Evolutionary conservation across 2,888 invertebrate species (phyloP).

Genomic region (Sepiola atlantica): DNA sequence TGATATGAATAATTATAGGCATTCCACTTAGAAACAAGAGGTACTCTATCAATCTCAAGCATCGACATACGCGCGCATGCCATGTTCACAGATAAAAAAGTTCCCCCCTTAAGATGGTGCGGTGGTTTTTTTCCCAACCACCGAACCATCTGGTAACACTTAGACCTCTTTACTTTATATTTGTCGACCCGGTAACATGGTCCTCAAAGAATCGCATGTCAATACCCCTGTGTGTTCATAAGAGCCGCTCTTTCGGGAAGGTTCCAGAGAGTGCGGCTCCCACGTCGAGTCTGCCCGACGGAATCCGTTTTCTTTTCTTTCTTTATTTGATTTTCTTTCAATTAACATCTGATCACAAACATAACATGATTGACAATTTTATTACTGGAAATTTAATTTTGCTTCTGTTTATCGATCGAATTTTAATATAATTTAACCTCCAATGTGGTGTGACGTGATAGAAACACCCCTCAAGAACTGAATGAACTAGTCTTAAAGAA

Average conservation of each 20-base stretch:
- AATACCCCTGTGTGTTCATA: not conserved
- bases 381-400: not conserved
- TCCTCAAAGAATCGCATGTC: not conserved
- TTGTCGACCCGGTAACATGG: not conserved
- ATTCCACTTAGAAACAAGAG: not conserved
- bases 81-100: not conserved
- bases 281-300: not conserved
- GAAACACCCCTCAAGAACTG: too few species aligned
- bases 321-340: not conserved
- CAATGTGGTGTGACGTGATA: too few species aligned
- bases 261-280: not conserved
- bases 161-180: constrained; percentile 3
- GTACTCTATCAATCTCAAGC: not conserved
- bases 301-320: not conserved
- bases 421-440: too few species aligned
- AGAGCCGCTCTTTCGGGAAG: not conserved
- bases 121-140: not conserved
- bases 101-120: not conserved
- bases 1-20: not conserved
- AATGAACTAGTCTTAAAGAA: too few species aligned
- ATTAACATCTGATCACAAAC: not conserved
- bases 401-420: too few species aligned
- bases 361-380: not conserved
- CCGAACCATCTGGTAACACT: constrained; percentile 8
- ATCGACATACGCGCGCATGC: not conserved